Percentiles rank a stretch among this genome's conserved stretches.
phyloP scores from a whole-genome alignment of 2,888 invertebrate species.

The Agonum fuliginosum region DNA sequence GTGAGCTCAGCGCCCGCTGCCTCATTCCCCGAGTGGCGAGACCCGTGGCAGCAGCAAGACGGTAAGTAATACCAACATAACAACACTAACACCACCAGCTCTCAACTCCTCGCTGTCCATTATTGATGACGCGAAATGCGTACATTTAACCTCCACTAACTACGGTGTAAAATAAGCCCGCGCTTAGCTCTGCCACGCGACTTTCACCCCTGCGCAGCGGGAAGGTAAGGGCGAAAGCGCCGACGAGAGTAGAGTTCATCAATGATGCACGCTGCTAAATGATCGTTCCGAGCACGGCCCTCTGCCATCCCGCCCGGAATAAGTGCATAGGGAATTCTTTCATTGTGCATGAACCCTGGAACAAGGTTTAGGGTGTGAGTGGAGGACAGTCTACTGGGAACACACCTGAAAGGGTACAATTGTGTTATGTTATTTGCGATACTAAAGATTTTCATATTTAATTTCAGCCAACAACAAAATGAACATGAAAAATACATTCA shows the following conservation, averaged over 20 bases:
- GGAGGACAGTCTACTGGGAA: neutral
- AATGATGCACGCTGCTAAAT: constrained; percentile 69
- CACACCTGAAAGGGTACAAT: neutral
- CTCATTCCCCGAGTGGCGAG: constrained; percentile 72
- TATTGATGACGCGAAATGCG: constrained; percentile 70
- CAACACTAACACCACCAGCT: constrained; percentile 27
- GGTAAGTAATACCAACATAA: constrained; percentile 69
- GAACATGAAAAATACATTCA: no score
- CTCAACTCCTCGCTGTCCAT: constrained; percentile 64
- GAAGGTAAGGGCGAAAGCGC: constrained; percentile 17
- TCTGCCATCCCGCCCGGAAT: constrained; percentile 48
- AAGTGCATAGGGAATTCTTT: constrained; percentile 59
- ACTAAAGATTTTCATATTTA: no score
- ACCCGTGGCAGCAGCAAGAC: constrained; percentile 73
- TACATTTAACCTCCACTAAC: constrained; percentile 61
- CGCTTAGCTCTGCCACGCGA: constrained; percentile 20
- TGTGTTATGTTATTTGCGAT: no score
- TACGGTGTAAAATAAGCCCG: constrained; percentile 57
- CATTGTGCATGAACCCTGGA: constrained; percentile 26
- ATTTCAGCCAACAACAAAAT: no score
- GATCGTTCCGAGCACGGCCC: constrained; percentile 64
- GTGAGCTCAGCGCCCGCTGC: constrained; percentile 62
- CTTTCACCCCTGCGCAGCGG: constrained; percentile 1
- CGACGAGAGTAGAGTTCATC: constrained; percentile 65
- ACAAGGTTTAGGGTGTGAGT: constrained; percentile 2